A percentile compares a stretch with the other conserved stretches of the same genome.
Conservation (phyloP, 2,797 vertebrate genomes). For the Chloroceryle amazona region DNA sequence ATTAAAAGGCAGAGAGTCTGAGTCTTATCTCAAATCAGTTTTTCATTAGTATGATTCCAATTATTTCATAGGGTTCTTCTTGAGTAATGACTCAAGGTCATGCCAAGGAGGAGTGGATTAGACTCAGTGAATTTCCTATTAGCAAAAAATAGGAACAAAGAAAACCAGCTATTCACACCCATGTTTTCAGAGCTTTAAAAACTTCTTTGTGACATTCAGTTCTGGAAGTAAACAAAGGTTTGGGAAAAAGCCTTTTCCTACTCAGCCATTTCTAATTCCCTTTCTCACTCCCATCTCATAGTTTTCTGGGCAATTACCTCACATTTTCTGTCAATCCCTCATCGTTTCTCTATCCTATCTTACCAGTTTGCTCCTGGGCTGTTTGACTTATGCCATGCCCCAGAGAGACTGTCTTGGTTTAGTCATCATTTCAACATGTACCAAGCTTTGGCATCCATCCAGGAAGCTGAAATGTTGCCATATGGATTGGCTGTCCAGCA, state of each 20-base stretch:
- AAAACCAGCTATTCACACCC: not conserved
- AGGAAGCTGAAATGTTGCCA: not conserved
- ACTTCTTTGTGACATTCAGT: not conserved
- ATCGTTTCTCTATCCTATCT: not conserved
- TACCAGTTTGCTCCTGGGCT: constrained; percentile 6
- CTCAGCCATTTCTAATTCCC: not conserved
- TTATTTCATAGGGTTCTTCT: not conserved
- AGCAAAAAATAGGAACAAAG: constrained; percentile 14
- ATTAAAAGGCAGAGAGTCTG: not conserved
- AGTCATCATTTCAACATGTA: constrained; percentile 5
- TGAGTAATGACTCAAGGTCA: constrained; percentile 3
- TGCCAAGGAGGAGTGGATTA: constrained; percentile 1
- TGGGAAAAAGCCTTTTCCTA: not conserved
- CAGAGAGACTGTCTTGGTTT: constrained; percentile 3
- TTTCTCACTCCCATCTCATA: not conserved
- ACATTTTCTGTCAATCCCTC: constrained; percentile 1
- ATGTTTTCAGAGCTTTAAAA: constrained; percentile 11
- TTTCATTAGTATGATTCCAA: not conserved
- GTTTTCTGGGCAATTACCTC: not conserved
- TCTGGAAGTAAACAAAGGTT: not conserved
- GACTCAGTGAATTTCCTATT: not conserved
- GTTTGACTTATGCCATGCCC: not conserved
- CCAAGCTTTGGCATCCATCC: not conserved
- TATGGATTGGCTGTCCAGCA: not conserved
- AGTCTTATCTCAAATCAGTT: not conserved